phyloP scores from a whole-genome alignment of 2,113 vertebrate genomes.

The Triplophysa siluroides region DNA sequence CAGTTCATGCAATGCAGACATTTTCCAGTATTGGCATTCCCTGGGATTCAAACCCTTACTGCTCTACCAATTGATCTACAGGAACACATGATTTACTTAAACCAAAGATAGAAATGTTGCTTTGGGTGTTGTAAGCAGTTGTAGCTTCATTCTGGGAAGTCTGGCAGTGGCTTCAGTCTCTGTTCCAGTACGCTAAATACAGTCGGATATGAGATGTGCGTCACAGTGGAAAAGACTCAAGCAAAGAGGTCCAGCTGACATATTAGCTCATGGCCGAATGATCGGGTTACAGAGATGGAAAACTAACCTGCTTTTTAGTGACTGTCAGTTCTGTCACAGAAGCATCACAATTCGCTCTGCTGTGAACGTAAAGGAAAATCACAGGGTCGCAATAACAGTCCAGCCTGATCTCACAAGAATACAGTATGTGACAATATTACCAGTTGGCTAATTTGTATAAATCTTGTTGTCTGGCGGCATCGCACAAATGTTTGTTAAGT shows the following conservation, averaged over 20 bases:
- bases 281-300: constrained; percentile 40
- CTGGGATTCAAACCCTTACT: background rate
- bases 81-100: too few species aligned
- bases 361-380: background rate
- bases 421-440: too few species aligned
- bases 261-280: background rate
- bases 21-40: too few species aligned
- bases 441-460: too few species aligned
- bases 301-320: constrained; percentile 27
- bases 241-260: background rate
- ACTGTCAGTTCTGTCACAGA: background rate
- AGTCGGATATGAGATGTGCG: background rate
- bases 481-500: too few species aligned
- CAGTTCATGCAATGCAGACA: too few species aligned
- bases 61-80: background rate
- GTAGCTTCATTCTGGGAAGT: background rate
- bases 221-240: constrained; percentile 10
- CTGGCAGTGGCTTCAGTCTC: too few species aligned
- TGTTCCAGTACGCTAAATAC: constrained; percentile 18
- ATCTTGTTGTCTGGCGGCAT: too few species aligned
- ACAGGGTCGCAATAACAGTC: background rate
- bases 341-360: background rate
- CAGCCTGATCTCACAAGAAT: too few species aligned
- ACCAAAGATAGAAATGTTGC: too few species aligned
- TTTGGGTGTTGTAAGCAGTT: background rate